A percentile compares a stretch with the other conserved stretches of the same genome.
These are phyloP conservation scores for Osmerus mordax DNA, from an alignment of 2,113 vertebrate genomes.

Conservation along the genomic window DNA sequence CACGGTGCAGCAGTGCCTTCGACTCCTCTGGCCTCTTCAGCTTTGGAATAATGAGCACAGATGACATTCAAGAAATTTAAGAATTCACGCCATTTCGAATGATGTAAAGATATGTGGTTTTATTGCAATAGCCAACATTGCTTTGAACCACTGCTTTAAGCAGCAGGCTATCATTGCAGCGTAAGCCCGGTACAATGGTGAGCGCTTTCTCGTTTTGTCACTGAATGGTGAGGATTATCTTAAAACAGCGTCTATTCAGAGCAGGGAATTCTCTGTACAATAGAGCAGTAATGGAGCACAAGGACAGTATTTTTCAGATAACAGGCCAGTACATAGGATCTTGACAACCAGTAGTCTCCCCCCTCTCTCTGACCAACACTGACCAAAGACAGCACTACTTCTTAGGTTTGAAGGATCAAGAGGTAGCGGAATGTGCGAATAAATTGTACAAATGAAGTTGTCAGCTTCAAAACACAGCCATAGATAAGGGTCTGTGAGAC, in stretches of 20 bases:
- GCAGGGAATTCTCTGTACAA: constrained; percentile 17
- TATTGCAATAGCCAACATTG: neutral
- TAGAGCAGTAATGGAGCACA: neutral
- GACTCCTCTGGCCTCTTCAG: neutral
- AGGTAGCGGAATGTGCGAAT: no score
- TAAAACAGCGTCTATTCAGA: constrained; percentile 11
- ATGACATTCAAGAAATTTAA: no score
- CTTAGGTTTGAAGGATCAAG: no score
- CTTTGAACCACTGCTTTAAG: neutral
- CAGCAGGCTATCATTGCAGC: neutral
- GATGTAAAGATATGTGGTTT: no score
- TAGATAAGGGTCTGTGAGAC: no score
- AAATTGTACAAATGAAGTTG: no score
- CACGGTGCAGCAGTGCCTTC: neutral
- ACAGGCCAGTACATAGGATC: neutral
- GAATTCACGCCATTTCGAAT: no score
- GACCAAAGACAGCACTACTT: no score
- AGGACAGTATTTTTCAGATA: neutral
- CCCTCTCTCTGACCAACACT: no score
- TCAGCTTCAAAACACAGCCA: no score
- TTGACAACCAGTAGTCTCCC: neutral
- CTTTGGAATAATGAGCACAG: no score
- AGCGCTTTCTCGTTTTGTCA: constrained; percentile 5
- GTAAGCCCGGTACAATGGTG: neutral
- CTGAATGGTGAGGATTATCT: constrained; percentile 12